A percentile compares a stretch with the other conserved stretches of the same genome.
These are phyloP conservation scores for Tolmerus cingulatus DNA, from an alignment of 2,888 invertebrate genomes.

Conservation along the genomic window DNA sequence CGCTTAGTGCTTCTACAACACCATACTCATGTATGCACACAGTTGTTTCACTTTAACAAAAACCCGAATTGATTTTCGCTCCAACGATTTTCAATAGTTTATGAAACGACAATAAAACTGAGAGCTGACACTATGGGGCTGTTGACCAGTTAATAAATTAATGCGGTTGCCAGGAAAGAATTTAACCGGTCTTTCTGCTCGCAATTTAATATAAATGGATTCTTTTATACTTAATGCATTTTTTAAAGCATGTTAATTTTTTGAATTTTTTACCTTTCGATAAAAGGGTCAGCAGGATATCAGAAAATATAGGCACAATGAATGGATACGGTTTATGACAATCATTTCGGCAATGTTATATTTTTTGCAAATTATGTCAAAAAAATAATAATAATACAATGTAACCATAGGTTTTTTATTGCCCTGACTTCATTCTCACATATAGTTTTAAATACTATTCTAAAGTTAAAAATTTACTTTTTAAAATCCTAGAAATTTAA, in stretches of 20 bases:
- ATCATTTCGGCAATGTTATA: background rate
- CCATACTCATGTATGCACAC: background rate
- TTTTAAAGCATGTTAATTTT: background rate
- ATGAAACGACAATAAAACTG: background rate
- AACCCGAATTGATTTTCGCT: background rate
- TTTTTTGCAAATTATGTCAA: background rate
- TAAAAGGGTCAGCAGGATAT: background rate
- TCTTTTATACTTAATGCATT: background rate
- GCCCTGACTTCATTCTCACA: too few species aligned
- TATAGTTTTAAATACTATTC: too few species aligned
- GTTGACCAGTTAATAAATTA: background rate
- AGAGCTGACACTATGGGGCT: background rate
- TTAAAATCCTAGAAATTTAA: too few species aligned
- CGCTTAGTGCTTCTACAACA: background rate
- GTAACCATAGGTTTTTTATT: too few species aligned
- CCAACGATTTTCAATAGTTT: background rate
- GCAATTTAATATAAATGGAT: background rate
- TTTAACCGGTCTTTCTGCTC: background rate
- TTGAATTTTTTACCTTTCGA: too few species aligned
- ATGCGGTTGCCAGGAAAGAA: background rate
- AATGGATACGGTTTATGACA: background rate
- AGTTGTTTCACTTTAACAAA: background rate
- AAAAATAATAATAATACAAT: too few species aligned
- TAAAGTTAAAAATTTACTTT: too few species aligned
- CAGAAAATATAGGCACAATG: background rate